Conservation (phyloP, 2,113 vertebrate species). For the Aspidoscelis tigris region DNA sequence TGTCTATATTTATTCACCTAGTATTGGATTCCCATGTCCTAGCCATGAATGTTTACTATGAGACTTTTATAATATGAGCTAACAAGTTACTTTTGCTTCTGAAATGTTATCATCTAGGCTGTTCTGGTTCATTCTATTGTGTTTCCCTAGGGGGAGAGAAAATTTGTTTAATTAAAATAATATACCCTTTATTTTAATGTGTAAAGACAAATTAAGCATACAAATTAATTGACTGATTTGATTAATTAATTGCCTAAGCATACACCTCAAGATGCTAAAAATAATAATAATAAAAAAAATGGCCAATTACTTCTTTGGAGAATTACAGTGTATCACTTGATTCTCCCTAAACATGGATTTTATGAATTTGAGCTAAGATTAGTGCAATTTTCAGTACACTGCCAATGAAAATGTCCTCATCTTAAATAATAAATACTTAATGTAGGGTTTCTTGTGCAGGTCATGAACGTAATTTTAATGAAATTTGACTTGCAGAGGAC, state of each 20-base stretch:
- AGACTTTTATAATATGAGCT: background rate
- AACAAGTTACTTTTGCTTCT: background rate
- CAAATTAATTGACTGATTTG: background rate
- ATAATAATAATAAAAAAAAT: too few species aligned
- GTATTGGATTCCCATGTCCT: background rate
- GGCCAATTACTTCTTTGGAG: background rate
- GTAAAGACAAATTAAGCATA: slow-evolving; percentile 4
- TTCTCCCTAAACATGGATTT: slow-evolving; percentile 25
- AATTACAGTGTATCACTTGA: background rate
- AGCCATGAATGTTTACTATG: too few species aligned
- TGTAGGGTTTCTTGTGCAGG: slow-evolving; percentile 16
- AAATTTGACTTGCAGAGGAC: background rate
- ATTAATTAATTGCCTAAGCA: slow-evolving; percentile 29
- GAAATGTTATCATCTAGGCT: background rate
- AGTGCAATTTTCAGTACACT: background rate
- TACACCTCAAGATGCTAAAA: slow-evolving; percentile 27
- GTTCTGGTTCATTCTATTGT: background rate
- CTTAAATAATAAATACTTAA: slow-evolving; percentile 45
- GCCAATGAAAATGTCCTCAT: slow-evolving; percentile 27
- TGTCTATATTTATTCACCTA: background rate
- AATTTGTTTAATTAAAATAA: background rate
- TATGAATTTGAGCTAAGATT: slow-evolving; percentile 32
- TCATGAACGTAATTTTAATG: slow-evolving; percentile 50
- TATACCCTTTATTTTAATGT: background rate
- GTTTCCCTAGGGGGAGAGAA: background rate